phyloP scores from a whole-genome alignment of 2,888 invertebrate genomes.

The Mimas tiliae region DNA sequence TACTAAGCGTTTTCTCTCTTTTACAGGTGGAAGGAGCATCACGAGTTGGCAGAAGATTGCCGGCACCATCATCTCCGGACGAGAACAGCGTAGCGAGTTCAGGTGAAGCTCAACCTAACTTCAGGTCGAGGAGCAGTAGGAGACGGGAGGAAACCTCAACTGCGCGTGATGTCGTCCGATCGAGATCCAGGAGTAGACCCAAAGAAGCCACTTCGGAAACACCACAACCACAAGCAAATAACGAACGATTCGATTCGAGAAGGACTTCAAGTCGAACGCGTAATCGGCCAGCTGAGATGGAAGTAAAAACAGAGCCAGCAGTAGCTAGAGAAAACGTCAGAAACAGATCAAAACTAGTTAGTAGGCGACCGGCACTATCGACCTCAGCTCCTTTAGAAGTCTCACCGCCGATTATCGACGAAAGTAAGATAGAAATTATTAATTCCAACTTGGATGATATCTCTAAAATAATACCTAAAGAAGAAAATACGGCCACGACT shows the following conservation, averaged over 20 bases:
- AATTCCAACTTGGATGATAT: constrained; percentile 61
- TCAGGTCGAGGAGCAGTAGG: constrained; percentile 62
- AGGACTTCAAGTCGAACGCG: constrained; percentile 67
- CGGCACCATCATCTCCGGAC: constrained; percentile 53
- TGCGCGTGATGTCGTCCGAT: constrained; percentile 51
- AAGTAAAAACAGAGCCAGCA: constrained; percentile 49
- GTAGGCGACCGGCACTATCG: constrained; percentile 45
- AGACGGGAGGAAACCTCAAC: constrained; percentile 58
- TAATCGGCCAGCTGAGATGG: constrained; percentile 53
- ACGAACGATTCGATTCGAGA: constrained; percentile 73
- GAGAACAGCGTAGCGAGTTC: constrained; percentile 48
- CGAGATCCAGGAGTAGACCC: constrained; percentile 62
- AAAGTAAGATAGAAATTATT: constrained; percentile 61
- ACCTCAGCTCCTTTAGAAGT: constrained; percentile 48
- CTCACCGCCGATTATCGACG: constrained; percentile 53
- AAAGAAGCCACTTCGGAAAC: constrained; percentile 45
- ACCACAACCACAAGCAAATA: constrained; percentile 51
- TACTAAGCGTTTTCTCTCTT: constrained; percentile 24
- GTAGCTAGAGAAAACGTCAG: constrained; percentile 53
- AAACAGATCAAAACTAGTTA: constrained; percentile 55
- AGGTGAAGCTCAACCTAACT: constrained; percentile 56
- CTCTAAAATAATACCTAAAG: constrained; percentile 54
- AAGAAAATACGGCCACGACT: constrained; percentile 50
- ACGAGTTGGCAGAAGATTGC: constrained; percentile 63
- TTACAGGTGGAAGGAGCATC: constrained; percentile 69